phyloP scores from a whole-genome alignment of 2,797 vertebrate genomes.

The Sebastes oblongus region DNA sequence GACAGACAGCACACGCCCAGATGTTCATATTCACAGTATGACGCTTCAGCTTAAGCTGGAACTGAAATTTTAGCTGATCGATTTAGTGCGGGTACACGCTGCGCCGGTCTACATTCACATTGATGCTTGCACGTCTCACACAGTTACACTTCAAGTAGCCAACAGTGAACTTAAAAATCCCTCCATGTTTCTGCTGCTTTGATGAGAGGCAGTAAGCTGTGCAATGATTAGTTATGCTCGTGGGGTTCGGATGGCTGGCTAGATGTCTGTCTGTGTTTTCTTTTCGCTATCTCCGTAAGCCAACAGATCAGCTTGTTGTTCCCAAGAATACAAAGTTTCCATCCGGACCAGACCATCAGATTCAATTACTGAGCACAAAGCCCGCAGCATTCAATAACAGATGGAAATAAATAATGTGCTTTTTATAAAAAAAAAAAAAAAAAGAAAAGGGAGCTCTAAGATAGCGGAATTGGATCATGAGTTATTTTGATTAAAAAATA shows the following conservation, averaged over 20 bases:
- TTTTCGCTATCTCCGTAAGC: constrained; percentile 7
- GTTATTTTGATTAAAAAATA: constrained; percentile 57
- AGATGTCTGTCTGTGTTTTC: constrained; percentile 15
- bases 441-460: constrained; percentile 14
- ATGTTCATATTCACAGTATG: constrained; percentile 36
- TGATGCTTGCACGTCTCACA: constrained; percentile 10
- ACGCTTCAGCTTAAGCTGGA: neutral
- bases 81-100: constrained; percentile 12
- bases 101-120: neutral
- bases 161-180: constrained; percentile 34
- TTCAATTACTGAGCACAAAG: constrained; percentile 71
- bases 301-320: constrained; percentile 58
- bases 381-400: constrained; percentile 42
- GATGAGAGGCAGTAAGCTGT: constrained; percentile 40
- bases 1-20: constrained; percentile 22
- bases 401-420: constrained; percentile 56
- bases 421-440: neutral
- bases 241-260: constrained; percentile 16
- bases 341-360: constrained; percentile 54
- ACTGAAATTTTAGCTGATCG: constrained; percentile 17
- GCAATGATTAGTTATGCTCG: constrained; percentile 50
- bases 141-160: constrained; percentile 34
- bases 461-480: constrained; percentile 36
- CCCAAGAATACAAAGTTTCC: constrained; percentile 57
- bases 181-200: constrained; percentile 40